Base-by-base conservation (phyloP, 2,888 invertebrate genomes). In the Monoplex corrugatus region DNA sequence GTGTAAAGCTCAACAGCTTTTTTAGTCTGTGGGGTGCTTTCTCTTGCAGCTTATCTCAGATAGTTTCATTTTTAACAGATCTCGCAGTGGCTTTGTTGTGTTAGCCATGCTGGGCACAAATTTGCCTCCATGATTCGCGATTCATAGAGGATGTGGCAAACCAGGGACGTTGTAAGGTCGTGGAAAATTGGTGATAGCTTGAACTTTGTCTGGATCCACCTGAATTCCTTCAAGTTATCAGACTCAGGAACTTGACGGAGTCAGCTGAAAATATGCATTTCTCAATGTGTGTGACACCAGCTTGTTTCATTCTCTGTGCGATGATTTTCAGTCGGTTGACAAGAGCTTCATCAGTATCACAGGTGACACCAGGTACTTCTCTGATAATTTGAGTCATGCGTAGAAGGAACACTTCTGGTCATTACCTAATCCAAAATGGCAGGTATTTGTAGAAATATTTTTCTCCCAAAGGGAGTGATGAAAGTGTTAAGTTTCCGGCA, bases 391-490 rank as follows among this genome's bases (percentile, higher is more conserved):
- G 63, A 68, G 32, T 44, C 89, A 86, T 89, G 35, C 50, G 43
- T 57, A 85, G 23, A 6, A 78, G 86, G 72, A 89, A 86, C 19
- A 89, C 84, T 78, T 89, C 85, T 23, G 80, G 45, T 0, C 40
- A 85, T n/a, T 85, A 86, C 28, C 68, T 68, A 16, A 89, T 86
- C 3, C 78, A 75, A 89, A 89, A 89, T 6, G 57, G 57, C 16
- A 89, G 57, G 16, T 86, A 40, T 28, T 85, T 89, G 50, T 68
- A 75, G 2, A 28, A 57, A 63, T 68, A 75, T 68, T 86, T 89
- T 44, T 68, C 89, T 89, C 43, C 89, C 50, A 50, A 89, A 89
- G n/a, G 63, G 63, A 68, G 19, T 16, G 63, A 68, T 68, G n/a
- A 28, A 28, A 68, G 63, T 68, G 63, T 72, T 87, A 32, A 68